Evolutionary conservation across 2,113 vertebrate genomes (phyloP).

Genomic region (Apteryx mantelli): DNA sequence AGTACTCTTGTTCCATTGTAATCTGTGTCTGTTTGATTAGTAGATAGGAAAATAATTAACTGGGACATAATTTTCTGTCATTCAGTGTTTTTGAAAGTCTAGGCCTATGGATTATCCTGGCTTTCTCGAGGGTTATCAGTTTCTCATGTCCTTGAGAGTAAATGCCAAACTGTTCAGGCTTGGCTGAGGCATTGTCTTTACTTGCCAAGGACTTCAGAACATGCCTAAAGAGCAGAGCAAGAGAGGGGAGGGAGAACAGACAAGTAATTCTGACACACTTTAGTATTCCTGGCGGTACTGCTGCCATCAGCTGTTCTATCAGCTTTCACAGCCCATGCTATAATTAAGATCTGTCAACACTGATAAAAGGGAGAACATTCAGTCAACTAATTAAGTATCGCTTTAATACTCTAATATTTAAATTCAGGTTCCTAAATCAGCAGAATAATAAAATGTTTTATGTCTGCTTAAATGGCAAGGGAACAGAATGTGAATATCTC

Average conservation of each 20-base stretch:
- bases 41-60: background rate
- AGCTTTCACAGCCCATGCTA: constrained; percentile 67
- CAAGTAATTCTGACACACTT: constrained; percentile 64
- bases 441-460: constrained; percentile 76
- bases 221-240: constrained; percentile 56
- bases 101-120: background rate
- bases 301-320: constrained; percentile 75
- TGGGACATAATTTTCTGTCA: background rate
- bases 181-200: constrained; percentile 22
- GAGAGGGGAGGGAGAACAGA: constrained; percentile 54
- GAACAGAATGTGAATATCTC: constrained; percentile 69
- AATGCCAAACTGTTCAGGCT: constrained; percentile 52
- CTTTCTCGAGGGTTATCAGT: constrained; percentile 35
- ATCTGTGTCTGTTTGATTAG: background rate
- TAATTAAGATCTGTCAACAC: constrained; percentile 80
- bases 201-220: constrained; percentile 65
- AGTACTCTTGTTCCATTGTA: background rate
- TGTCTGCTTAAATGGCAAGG: constrained; percentile 70
- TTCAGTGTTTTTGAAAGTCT: background rate
- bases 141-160: constrained; percentile 60
- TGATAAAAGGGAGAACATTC: constrained; percentile 78
- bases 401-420: constrained; percentile 80
- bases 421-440: constrained; percentile 76
- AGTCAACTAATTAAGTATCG: constrained; percentile 78
- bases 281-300: constrained; percentile 67